A percentile compares a stretch with the other conserved stretches of the same genome.
Evolutionary conservation across 1,140 invertebrate genomes (phyloP).

Genomic region (Drosophila teissieri): DNA sequence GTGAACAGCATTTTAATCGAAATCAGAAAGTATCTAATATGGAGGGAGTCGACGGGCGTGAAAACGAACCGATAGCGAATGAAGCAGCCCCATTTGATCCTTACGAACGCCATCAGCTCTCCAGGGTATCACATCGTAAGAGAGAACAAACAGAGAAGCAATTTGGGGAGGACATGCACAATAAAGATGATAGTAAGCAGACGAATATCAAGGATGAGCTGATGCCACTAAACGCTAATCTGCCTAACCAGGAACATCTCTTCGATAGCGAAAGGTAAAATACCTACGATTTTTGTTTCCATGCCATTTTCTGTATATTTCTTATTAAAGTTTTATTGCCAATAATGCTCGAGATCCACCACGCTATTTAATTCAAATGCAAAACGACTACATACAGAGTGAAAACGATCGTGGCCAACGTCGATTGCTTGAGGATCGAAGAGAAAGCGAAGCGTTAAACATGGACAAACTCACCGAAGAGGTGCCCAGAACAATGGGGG

Average conservation of each 20-base stretch:
- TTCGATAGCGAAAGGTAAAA: constrained; percentile 59
- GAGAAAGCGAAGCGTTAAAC: constrained; percentile 44
- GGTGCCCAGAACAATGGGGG: neutral
- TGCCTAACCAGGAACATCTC: constrained; percentile 1
- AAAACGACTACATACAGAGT: constrained; percentile 40
- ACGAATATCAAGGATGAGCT: constrained; percentile 7
- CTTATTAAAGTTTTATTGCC: constrained; percentile 53
- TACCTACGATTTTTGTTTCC: neutral
- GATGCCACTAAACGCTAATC: neutral
- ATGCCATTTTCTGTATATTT: neutral
- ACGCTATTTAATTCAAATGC: constrained; percentile 46
- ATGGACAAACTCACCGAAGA: constrained; percentile 29
- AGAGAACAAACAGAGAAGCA: constrained; percentile 3
- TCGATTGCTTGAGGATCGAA: constrained; percentile 32
- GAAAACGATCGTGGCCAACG: constrained; percentile 27
- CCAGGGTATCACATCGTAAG: neutral
- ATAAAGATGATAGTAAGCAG: neutral
- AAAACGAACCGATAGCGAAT: neutral
- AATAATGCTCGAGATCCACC: constrained; percentile 55
- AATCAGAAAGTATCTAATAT: neutral
- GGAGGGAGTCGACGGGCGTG: neutral
- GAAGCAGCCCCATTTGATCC: neutral
- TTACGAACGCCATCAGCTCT: neutral
- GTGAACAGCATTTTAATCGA: neutral
- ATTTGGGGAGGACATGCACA: neutral